Conservation (phyloP, 2,888 invertebrate species). For the Coecobrya sp. region DNA sequence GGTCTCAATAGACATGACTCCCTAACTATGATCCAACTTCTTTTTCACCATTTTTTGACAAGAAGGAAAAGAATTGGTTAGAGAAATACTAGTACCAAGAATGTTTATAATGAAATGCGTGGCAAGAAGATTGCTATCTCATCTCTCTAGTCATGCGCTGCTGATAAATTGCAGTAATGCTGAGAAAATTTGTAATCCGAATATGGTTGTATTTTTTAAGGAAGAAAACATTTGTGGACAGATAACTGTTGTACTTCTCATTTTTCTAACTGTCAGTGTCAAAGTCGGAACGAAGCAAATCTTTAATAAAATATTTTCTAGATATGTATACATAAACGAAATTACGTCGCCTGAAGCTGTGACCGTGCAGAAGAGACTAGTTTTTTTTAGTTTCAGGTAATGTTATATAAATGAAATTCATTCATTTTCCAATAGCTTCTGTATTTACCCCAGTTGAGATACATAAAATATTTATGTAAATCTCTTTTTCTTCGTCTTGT, state of each 20-base stretch:
- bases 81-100: background rate
- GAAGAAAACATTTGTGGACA: constrained; percentile 11
- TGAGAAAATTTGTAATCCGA: constrained; percentile 38
- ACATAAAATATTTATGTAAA: background rate
- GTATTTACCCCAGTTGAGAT: background rate
- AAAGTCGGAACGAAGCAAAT: constrained; percentile 5
- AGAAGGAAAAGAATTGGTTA: constrained; percentile 10
- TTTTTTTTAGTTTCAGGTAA: constrained; percentile 25
- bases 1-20: background rate
- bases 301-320: background rate
- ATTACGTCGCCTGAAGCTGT: constrained; percentile 36
- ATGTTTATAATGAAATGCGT: constrained; percentile 17
- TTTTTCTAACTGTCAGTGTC: constrained; percentile 54
- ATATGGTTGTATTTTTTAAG: constrained; percentile 34
- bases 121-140: background rate
- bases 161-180: constrained; percentile 9
- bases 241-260: constrained; percentile 44
- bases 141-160: background rate
- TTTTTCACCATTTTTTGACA: background rate
- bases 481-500: background rate
- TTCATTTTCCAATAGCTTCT: constrained; percentile 35
- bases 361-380: constrained; percentile 42
- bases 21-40: background rate
- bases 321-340: background rate
- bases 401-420: constrained; percentile 10